Evolutionary conservation across 1,140 invertebrate species (phyloP), one percentile per base, ranked within the genome.

Genomic region (Zaprionus taronus): DNA sequence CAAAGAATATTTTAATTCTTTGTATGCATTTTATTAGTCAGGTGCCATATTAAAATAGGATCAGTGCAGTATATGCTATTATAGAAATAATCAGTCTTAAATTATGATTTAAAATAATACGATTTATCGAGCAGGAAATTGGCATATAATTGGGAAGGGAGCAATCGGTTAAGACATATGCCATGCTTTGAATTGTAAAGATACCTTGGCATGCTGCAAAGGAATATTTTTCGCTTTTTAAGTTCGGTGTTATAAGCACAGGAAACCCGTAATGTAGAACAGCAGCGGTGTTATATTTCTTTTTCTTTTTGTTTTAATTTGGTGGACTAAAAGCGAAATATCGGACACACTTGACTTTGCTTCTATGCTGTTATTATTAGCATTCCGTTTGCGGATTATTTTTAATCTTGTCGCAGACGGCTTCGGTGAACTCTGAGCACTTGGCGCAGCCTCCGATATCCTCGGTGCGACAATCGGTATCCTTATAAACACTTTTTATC

Each of bases 341-440:
- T 44, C 15, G 6, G n/a, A 44, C 6, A 47, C 7, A 47, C 17
- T 47, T 20, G n/a, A 47, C n/a, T 14, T 38, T 15, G 4, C 36
- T 0, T 15, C n/a, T 17, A 0, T 0, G n/a, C 2, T 2, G n/a
- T 4, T 41, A 20, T 20, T 22, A 20, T 11, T 12, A 14, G 5
- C 47, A 51, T 9, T 24, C 12, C 11, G 17, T 51, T 20, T 20
- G 22, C 20, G 47, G 47, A 12, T 51, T 51, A 12, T 51, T 20
- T 11, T 22, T 3, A 12, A 76, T 65, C 20, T 55, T 44, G 0
- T 79, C 65, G n/a, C 86, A 90, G 0, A 90, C 68, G 12, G 79
- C 71, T 9, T 80, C 15, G 0, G 68, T 79, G 2, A 90, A 82
- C 14, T 90, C 86, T 0, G 82, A 82, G 24, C 72, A 80, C n/a